Evolutionary conservation across 2,113 vertebrate species (phyloP), one percentile per base, ranked within the genome.

Genomic region (Emydura subglobosa): DNA sequence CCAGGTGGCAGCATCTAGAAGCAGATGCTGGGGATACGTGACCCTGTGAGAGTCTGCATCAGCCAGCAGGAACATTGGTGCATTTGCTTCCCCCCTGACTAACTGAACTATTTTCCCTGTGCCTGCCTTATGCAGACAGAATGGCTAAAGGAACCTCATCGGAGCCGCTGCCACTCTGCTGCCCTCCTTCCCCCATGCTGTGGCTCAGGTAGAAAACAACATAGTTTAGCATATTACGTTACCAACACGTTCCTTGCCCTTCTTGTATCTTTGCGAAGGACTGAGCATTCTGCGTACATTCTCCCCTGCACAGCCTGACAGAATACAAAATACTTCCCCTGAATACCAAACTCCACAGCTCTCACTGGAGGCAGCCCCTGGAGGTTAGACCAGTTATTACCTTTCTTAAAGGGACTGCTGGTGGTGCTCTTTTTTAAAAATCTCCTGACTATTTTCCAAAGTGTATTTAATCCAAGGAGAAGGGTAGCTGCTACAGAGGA

Each of bases 221-320:
- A 24, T 11, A 39, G 22, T 42, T 74, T 74, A 42, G 21, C 39
- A 42, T 74, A 42, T 21, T 74, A 74, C 21, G 19, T 25, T 42
- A 25, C 39, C 72, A 44, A 39, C 72, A 44, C 22, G 6, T 76
- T 76, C 39, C 72, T 19, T 42, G 39, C 39, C 39, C 68, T 21
- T 76, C 72, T 42, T 21, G 39, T 76, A 76, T 39, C 39, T 42
- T 76, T 39, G n/a, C 25, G 4, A 79, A 79, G 24, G 14, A 72
- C 44, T 47, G 5, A 0, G 0, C 31, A 83, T 59, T 44, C 82
- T 49, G 31, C n/a, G 16, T 72, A 6, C 6, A 0, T 57, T 16
- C 44, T 9, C 29, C 74, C 51, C 14, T 53, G 24, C 25, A 4
- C 0, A 0, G 29, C 91, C 86, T 86, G 4, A 1, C 76, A 39